Evolutionary conservation across 2,888 invertebrate species (phyloP).

Genomic region (Lamellibrachia satsuma): DNA sequence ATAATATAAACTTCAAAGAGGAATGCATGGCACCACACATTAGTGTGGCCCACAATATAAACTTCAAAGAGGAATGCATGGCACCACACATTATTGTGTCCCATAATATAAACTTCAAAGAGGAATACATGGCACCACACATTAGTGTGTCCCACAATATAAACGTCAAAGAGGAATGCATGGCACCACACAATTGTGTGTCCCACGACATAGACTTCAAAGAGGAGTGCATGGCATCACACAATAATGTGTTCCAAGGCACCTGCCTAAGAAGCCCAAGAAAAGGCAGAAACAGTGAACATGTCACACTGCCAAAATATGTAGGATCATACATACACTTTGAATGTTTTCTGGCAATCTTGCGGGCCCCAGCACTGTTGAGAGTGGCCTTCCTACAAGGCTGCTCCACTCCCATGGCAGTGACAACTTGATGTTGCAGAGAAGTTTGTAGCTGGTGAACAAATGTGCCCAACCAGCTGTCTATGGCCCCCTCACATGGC

Average conservation of each 20-base stretch:
- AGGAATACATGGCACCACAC: no score
- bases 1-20: no score
- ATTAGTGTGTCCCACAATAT: no score
- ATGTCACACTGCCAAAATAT: background rate
- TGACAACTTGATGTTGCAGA: slow-evolving; percentile 56
- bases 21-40: no score
- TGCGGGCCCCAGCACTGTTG: slow-evolving; percentile 54
- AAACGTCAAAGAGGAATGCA: no score
- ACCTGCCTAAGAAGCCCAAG: background rate
- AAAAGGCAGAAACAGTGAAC: background rate
- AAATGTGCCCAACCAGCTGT: slow-evolving; percentile 57
- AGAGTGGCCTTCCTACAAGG: slow-evolving; percentile 33
- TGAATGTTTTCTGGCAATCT: slow-evolving; percentile 36
- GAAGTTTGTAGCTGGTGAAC: slow-evolving; percentile 51
- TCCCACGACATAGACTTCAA: no score
- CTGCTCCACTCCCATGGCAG: slow-evolving; percentile 39
- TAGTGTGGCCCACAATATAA: no score
- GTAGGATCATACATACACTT: background rate
- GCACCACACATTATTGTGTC: no score
- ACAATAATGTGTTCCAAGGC: background rate
- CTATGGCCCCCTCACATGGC: slow-evolving; percentile 60
- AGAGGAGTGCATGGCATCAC: no score
- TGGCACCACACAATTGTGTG: no score
- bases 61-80: no score
- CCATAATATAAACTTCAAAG: no score